Evolutionary conservation across 2,113 vertebrate species (phyloP).

Genomic region (Aythya baeri): DNA sequence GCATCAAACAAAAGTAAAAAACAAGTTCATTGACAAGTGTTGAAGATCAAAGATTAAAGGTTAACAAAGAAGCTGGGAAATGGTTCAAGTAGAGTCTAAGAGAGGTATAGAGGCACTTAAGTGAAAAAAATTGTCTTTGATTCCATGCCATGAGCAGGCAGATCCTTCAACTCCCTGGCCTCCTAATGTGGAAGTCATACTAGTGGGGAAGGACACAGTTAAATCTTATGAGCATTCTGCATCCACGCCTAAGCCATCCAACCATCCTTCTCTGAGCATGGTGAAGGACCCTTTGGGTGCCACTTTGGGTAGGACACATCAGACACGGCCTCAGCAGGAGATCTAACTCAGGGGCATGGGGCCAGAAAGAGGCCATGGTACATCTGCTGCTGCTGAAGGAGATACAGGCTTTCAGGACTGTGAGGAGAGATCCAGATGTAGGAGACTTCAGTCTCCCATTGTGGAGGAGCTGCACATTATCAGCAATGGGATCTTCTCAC

Average conservation of each 20-base stretch:
- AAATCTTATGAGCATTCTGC: fast-evolving
- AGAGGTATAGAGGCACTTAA: neutral
- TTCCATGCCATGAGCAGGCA: neutral
- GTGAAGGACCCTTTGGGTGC: neutral
- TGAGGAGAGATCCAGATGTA: neutral
- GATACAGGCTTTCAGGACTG: neutral
- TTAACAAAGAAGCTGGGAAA: neutral
- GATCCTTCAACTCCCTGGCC: neutral
- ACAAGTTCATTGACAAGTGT: neutral
- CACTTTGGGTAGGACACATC: neutral
- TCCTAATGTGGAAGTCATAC: neutral
- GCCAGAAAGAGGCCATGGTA: neutral
- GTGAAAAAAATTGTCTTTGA: neutral
- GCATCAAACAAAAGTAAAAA: neutral
- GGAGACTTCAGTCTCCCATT: neutral
- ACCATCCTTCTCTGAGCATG: neutral
- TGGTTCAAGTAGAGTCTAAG: neutral
- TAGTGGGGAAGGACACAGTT: neutral
- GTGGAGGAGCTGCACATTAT: neutral
- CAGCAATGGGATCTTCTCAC: neutral
- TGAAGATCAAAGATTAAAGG: neutral
- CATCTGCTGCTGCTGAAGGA: neutral
- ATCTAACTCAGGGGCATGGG: neutral
- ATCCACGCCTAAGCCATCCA: neutral
- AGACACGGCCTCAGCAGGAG: neutral